Conservation (phyloP, 2,888 invertebrate genomes). For the Platerodrilus igneus region DNA sequence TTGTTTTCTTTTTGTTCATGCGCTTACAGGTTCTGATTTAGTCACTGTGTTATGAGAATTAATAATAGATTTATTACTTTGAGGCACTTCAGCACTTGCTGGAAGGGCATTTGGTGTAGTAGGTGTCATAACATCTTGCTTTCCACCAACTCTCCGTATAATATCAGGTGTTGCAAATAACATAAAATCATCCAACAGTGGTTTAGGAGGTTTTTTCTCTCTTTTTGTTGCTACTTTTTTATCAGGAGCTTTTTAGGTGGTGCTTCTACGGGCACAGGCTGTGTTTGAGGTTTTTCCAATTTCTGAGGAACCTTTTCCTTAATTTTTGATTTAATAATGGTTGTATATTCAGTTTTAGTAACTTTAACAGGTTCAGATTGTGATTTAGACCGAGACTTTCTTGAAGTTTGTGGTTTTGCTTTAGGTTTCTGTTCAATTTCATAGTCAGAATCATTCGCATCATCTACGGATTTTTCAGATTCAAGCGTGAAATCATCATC, state of each 20-base stretch:
- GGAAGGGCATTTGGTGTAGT: conserved; percentile 31
- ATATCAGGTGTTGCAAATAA: conserved; percentile 77
- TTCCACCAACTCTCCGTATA: conserved; percentile 57
- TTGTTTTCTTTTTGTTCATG: conserved; percentile 31
- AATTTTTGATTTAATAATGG: conserved; percentile 16
- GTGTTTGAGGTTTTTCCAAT: conserved; percentile 26
- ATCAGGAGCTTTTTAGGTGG: conserved; percentile 25
- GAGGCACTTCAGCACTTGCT: conserved; percentile 25
- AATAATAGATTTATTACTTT: conserved; percentile 39
- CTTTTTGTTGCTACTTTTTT: conserved; percentile 41
- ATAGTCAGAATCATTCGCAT: conserved; percentile 53
- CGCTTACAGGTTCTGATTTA: conserved; percentile 34
- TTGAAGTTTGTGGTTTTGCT: too few species aligned
- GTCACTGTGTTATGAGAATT: conserved; percentile 39
- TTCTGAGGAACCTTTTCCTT: conserved; percentile 18
- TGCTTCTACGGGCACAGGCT: conserved; percentile 28
- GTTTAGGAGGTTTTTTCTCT: conserved; percentile 51
- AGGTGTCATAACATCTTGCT: conserved; percentile 39
- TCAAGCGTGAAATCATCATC: conserved; percentile 51
- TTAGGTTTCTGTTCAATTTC: conserved; percentile 37
- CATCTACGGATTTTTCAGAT: conserved; percentile 41
- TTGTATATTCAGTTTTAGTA: conserved; percentile 9
- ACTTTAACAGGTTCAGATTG: conserved; percentile 14
- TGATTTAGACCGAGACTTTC: conserved; percentile 24
- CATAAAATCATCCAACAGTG: conserved; percentile 59